phyloP scores from a whole-genome alignment of 2,113 vertebrate species.

The Shinisaurus crocodilurus region DNA sequence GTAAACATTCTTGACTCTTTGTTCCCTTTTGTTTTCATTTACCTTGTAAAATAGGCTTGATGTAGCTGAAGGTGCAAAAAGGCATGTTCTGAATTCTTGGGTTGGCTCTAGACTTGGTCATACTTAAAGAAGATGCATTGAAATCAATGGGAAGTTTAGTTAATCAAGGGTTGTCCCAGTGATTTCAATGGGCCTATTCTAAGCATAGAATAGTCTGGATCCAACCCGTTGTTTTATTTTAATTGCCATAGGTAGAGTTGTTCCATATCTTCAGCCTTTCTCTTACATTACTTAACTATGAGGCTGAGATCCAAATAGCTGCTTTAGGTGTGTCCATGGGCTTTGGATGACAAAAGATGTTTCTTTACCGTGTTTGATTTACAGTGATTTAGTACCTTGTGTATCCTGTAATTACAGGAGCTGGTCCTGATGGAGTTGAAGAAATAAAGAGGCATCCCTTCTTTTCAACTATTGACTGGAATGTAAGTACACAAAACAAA shows the following conservation, averaged over 20 bases:
- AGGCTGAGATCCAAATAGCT: background rate
- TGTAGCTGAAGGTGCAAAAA: background rate
- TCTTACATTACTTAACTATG: background rate
- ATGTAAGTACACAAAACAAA: slow-evolving; percentile 81
- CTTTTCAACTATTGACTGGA: slow-evolving; percentile 98
- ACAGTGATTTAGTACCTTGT: background rate
- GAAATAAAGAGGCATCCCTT: slow-evolving; percentile 97
- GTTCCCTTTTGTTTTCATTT: background rate
- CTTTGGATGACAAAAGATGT: background rate
- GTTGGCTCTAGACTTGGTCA: no score
- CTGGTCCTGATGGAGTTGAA: slow-evolving; percentile 94
- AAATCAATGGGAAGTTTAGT: no score
- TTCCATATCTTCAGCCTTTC: no score
- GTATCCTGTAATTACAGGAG: slow-evolving; percentile 80
- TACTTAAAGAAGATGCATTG: no score
- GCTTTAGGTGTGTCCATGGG: no score
- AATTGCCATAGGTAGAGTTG: background rate
- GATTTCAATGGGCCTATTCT: no score
- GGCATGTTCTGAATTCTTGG: background rate
- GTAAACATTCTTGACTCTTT: background rate
- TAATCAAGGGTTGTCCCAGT: no score
- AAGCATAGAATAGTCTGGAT: no score
- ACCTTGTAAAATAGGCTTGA: background rate
- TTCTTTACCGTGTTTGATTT: background rate
- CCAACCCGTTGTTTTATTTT: background rate